Percentiles rank a stretch among this genome's conserved stretches.
Conservation (phyloP, 2,797 vertebrate genomes). For the Phaenicophaeus curvirostris region DNA sequence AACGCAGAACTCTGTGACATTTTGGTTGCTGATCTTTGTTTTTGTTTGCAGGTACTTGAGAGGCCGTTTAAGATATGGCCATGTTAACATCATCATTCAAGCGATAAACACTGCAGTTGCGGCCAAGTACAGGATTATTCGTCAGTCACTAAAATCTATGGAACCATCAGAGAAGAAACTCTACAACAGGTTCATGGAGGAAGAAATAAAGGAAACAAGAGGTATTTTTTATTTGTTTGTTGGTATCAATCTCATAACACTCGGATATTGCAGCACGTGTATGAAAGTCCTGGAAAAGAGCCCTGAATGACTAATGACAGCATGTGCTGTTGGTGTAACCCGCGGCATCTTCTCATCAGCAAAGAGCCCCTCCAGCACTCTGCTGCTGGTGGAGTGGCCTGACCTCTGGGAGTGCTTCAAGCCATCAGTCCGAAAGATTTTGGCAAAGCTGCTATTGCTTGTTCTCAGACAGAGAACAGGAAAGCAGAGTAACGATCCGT, state of each 20-base stretch:
- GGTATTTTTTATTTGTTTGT: constrained; percentile 70
- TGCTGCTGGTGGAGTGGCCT: not conserved
- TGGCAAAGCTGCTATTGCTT: not conserved
- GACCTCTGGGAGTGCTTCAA: not conserved
- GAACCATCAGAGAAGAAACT: constrained; percentile 76
- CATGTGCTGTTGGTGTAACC: not conserved
- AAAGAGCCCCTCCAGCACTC: not conserved
- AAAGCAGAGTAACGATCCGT: not conserved
- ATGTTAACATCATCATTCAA: constrained; percentile 84
- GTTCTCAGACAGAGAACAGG: not conserved
- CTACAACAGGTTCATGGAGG: constrained; percentile 83
- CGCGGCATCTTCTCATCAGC: not conserved
- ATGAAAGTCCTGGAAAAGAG: not conserved
- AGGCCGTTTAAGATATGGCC: constrained; percentile 84
- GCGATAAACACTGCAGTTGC: constrained; percentile 83
- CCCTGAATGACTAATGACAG: not conserved
- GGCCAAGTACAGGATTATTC: constrained; percentile 88
- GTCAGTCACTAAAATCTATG: constrained; percentile 78
- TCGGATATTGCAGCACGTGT: not conserved
- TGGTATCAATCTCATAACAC: rapidly evolving
- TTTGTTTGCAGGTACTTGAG: constrained; percentile 88
- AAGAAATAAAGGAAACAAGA: constrained; percentile 89
- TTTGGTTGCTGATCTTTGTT: not conserved
- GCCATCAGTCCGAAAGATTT: not conserved
- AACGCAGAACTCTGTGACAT: not conserved